Evolutionary conservation across 1,140 invertebrate species (phyloP).

Genomic region (Pteromalus puparum): DNA sequence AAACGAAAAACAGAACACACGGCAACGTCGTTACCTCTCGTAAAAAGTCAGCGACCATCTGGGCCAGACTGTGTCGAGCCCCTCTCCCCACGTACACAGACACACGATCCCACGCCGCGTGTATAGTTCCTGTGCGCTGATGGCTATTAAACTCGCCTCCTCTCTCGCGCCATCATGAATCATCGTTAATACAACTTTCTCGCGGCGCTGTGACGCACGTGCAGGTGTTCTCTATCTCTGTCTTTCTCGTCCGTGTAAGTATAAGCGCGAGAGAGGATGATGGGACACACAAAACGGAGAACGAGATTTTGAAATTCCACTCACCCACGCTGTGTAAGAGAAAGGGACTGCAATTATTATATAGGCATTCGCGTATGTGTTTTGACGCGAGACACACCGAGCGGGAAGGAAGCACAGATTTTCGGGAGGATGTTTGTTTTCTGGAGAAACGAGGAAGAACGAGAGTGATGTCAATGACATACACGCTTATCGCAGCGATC

Average conservation of each 20-base stretch:
- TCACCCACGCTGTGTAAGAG: background rate
- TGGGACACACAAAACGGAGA: background rate
- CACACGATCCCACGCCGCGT: background rate
- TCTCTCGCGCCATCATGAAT: background rate
- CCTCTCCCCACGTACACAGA: background rate
- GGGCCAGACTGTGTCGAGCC: background rate
- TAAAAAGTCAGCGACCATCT: constrained; percentile 22
- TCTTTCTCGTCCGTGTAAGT: background rate
- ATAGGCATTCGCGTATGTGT: too few relatives aligned
- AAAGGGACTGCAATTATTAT: too few relatives aligned
- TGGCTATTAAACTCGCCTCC: constrained; percentile 9
- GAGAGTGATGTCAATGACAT: too few relatives aligned
- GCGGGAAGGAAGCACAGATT: too few relatives aligned
- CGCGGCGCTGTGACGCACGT: background rate
- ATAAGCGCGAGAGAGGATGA: background rate
- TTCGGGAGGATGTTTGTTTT: too few relatives aligned
- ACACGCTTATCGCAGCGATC: too few relatives aligned
- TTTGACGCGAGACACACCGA: too few relatives aligned
- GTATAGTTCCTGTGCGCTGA: background rate
- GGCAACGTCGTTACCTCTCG: background rate
- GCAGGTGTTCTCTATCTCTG: background rate
- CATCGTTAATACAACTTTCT: background rate
- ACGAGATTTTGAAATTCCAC: background rate
- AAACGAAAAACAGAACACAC: background rate
- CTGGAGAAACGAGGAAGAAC: too few relatives aligned